Evolutionary conservation across 2,113 vertebrate genomes (phyloP).

Genomic region (Hystrix cristata): DNA sequence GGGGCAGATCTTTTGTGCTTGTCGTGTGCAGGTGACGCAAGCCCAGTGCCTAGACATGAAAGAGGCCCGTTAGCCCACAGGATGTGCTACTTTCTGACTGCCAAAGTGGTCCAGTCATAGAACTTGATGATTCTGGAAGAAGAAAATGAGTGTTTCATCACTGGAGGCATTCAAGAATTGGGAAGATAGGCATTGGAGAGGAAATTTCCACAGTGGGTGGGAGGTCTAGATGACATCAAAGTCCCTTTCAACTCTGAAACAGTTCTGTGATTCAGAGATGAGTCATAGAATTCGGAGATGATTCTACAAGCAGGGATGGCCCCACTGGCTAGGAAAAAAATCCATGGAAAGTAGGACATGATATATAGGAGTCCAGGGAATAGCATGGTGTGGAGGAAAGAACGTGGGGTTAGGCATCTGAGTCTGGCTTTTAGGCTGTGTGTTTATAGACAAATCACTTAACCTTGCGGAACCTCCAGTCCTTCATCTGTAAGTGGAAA

Average conservation of each 20-base stretch:
- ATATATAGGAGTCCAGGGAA: slow-evolving; percentile 36
- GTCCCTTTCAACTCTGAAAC: slow-evolving; percentile 76
- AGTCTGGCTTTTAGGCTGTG: neutral
- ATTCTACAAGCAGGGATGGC: slow-evolving; percentile 69
- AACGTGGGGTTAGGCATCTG: neutral
- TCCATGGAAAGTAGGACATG: slow-evolving; percentile 64
- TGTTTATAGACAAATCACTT: neutral
- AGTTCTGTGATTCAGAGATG: slow-evolving; percentile 80
- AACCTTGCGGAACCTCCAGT: neutral
- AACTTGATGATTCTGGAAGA: slow-evolving; percentile 21
- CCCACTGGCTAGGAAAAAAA: slow-evolving; percentile 61
- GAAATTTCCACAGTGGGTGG: slow-evolving; percentile 82
- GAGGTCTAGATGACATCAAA: slow-evolving; percentile 79
- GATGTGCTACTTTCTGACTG: slow-evolving; percentile 33
- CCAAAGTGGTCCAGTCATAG: neutral
- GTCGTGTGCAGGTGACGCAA: neutral
- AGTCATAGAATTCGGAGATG: slow-evolving; percentile 80
- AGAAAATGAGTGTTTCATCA: slow-evolving; percentile 23
- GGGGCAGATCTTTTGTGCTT: neutral
- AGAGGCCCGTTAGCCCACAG: neutral
- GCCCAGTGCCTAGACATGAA: neutral
- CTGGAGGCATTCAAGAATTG: slow-evolving; percentile 59
- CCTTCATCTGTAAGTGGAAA: slow-evolving; percentile 35
- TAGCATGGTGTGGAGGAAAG: neutral
- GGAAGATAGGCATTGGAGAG: slow-evolving; percentile 45